Evolutionary conservation across 2,888 invertebrate genomes (phyloP).

Genomic region (Microctonus hyperodae): DNA sequence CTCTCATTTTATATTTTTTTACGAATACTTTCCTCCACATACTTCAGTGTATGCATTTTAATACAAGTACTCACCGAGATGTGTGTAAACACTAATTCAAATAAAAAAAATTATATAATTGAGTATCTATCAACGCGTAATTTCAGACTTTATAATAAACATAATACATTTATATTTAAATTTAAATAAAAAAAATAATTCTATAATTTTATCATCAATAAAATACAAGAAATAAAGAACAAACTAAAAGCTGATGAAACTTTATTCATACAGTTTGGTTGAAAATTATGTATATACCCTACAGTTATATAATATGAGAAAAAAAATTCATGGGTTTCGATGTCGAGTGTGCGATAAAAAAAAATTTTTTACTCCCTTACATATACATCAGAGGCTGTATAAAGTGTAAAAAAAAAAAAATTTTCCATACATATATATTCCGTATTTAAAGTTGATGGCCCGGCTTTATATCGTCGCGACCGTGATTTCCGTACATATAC

Average conservation of each 20-base stretch:
- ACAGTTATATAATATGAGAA: neutral
- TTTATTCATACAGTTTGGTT: neutral
- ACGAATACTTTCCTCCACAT: neutral
- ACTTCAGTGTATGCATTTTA: neutral
- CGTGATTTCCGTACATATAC: constrained; percentile 1
- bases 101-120: neutral
- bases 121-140: neutral
- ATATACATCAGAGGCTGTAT: neutral
- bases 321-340: constrained; percentile 16
- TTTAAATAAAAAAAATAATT: too few relatives aligned
- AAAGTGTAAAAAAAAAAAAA: neutral
- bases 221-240: neutral
- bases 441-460: constrained; percentile 2
- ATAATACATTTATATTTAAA: too few relatives aligned
- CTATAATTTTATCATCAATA: neutral
- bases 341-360: constrained; percentile 7
- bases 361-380: neutral
- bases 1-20: too few relatives aligned
- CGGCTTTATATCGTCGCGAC: neutral
- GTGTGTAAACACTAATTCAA: neutral
- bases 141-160: too few relatives aligned
- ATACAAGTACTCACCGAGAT: neutral
- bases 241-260: neutral
- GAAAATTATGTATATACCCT: neutral
- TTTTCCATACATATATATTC: neutral